phyloP scores from a whole-genome alignment of 2,113 vertebrate genomes.

The Edolisoma coerulescens region DNA sequence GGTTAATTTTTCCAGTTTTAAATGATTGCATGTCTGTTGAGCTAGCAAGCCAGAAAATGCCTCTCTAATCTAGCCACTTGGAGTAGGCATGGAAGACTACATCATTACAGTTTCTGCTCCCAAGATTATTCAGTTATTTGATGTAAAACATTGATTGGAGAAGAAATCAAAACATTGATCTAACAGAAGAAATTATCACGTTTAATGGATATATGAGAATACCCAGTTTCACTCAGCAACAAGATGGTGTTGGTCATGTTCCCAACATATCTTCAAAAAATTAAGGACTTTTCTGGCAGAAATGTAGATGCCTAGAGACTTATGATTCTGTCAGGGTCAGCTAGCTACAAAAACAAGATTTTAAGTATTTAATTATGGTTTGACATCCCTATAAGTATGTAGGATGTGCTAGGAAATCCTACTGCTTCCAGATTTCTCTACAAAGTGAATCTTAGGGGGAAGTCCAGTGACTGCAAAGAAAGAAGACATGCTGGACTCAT shows the following conservation, averaged over 20 bases:
- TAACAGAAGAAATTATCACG: not conserved
- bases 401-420: not conserved
- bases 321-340: not conserved
- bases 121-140: not conserved
- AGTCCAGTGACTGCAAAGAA: not conserved
- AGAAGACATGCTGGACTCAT: not conserved
- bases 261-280: not conserved
- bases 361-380: not conserved
- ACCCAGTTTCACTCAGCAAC: not conserved
- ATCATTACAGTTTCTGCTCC: not conserved
- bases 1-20: not conserved
- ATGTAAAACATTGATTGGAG: not conserved
- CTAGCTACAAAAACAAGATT: not conserved
- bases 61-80: not conserved
- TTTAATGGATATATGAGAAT: not conserved
- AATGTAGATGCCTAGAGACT: not conserved
- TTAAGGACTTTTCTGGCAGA: not conserved
- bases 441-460: not conserved
- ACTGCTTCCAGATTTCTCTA: not conserved
- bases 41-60: not conserved
- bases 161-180: not conserved
- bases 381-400: not conserved
- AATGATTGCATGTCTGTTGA: not conserved
- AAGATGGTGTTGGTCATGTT: not conserved
- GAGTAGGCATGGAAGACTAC: not conserved